phyloP scores from a whole-genome alignment of 2,888 invertebrate species.

The Eugnorisma glareosa region DNA sequence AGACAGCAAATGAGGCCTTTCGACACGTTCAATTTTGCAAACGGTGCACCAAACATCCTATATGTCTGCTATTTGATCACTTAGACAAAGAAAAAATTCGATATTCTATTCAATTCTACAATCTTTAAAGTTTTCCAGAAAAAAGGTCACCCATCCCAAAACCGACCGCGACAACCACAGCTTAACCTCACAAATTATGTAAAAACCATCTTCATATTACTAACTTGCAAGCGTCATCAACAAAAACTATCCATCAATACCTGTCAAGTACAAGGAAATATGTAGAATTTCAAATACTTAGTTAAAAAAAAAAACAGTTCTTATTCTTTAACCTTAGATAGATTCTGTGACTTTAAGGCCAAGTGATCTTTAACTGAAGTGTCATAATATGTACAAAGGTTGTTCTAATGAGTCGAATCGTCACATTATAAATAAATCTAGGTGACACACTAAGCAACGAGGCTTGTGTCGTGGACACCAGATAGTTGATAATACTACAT shows the following conservation, averaged over 20 bases:
- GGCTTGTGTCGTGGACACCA: no score
- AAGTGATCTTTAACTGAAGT: not conserved
- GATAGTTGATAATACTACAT: no score
- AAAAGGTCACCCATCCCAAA: not conserved
- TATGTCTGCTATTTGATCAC: not conserved
- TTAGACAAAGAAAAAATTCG: not conserved
- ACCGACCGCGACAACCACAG: not conserved
- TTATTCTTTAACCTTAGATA: slow-evolving; percentile 6
- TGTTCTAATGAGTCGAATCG: slow-evolving; percentile 2
- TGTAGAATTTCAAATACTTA: not conserved
- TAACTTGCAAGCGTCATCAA: slow-evolving; percentile 2
- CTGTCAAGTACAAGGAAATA: slow-evolving; percentile 13
- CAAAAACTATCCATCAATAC: slow-evolving; percentile 16
- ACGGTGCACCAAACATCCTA: no score
- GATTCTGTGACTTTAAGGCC: slow-evolving; percentile 12
- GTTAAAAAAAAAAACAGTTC: slow-evolving; percentile 12
- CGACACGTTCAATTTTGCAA: no score
- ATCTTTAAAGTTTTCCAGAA: no score
- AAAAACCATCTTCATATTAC: not conserved
- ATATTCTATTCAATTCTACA: not conserved
- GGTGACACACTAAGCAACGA: no score
- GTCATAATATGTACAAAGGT: slow-evolving; percentile 14
- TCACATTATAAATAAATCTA: no score
- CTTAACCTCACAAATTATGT: slow-evolving; percentile 1
- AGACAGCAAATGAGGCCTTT: no score